Base-by-base conservation (phyloP, 1,140 invertebrate species). In the Mycetomoellerius zeteki region DNA sequence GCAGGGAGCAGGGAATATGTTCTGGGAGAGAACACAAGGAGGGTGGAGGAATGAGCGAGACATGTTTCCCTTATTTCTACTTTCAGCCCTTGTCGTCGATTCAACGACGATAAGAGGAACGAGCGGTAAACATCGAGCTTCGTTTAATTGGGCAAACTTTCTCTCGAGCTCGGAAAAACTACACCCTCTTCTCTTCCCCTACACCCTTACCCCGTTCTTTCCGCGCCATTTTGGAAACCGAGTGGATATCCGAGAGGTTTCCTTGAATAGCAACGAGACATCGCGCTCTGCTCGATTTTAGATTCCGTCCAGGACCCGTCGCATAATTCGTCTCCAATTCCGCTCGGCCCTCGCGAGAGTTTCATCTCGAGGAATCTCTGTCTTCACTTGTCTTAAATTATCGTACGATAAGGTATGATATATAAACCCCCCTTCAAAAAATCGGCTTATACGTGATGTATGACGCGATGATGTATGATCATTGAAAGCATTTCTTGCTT, bases 251-350 rank as follows among this genome's bases (percentile, higher is more conserved):
- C 88, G 75, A 33, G 56, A 24, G 86, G 78, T 90, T 91, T 64
- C 58, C 52, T 50, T 90, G 91, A 92, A 92, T 90, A 89, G 88
- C 77, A 91, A 92, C 88, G 82, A 90, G 80, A 67, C 87, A 75
- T 82, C 65, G 71, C 64, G n/a, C 64, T 33, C 52, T 37, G 67
- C 73, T 88, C 82, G 90, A 92, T 89, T 92, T 92, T 90, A 91
- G 80, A 91, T 92, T 91, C 90, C 85, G 62, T 85, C 75, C 90
- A 58, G 67, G 85, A 78, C 60, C 64, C 78, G 50, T 37, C 88
- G 90, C 84, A 91, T 91, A 91, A 91, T 87, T 91, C 80, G 60
- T 64, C 52, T 43, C 56, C 71, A 56, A 37, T 69, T 52, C 60
- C 60, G 10, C 12, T 6, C 50, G 47, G 58, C 43, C 71, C 50